Percentiles rank a stretch among this genome's conserved stretches.
These are phyloP conservation scores for Pheosia gnoma DNA, from an alignment of 2,888 invertebrate species.

Conservation along the genomic window DNA sequence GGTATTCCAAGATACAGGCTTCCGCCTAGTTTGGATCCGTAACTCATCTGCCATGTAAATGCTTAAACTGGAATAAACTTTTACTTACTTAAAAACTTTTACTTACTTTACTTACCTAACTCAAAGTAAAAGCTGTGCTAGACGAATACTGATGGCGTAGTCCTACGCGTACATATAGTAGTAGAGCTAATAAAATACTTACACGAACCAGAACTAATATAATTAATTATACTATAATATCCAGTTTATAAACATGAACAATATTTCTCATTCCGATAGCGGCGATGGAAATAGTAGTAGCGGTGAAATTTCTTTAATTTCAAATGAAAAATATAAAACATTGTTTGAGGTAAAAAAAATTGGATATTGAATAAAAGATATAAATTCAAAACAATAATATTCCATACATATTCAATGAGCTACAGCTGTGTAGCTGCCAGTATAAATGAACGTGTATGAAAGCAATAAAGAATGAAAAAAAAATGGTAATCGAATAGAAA, in stretches of 20 bases:
- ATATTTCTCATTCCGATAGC: background rate
- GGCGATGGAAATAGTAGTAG: background rate
- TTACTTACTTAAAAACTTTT: too few species aligned
- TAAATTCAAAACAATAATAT: constrained; percentile 26
- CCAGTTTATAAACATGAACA: background rate
- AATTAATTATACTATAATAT: background rate
- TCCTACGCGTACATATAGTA: background rate
- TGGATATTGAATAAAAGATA: constrained; percentile 2
- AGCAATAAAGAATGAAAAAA: constrained; percentile 45
- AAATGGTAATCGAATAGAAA: constrained; percentile 59
- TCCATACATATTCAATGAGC: constrained; percentile 31
- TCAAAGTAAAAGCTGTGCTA: constrained; percentile 4
- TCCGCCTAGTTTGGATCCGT: too few species aligned
- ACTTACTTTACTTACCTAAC: too few species aligned
- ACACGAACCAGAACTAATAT: background rate
- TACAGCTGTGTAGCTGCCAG: constrained; percentile 15
- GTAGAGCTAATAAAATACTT: constrained; percentile 1
- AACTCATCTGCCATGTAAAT: too few species aligned
- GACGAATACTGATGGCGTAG: background rate
- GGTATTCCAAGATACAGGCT: too few species aligned
- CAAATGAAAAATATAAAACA: background rate
- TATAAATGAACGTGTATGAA: constrained; percentile 31
- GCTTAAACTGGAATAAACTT: too few species aligned
- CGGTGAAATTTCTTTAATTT: background rate
- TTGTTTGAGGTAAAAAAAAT: constrained; percentile 4